A percentile compares a stretch with the other conserved stretches of the same genome.
phyloP scores from a whole-genome alignment of 2,113 vertebrate genomes.

The Raja brachyura region DNA sequence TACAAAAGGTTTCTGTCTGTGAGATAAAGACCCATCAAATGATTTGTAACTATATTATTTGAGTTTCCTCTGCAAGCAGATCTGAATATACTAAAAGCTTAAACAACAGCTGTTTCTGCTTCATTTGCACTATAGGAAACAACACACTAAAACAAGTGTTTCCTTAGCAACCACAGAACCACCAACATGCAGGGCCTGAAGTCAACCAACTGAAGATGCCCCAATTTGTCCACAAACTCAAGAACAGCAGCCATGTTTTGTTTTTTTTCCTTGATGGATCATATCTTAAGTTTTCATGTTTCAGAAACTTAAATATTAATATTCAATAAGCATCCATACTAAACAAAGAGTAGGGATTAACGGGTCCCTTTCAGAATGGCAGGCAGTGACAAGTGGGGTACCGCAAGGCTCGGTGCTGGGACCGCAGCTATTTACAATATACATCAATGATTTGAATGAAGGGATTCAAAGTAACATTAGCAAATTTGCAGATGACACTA shows the following conservation, averaged over 20 bases:
- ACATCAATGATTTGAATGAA: too few species aligned
- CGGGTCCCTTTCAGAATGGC: too few species aligned
- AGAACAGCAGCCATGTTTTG: background rate
- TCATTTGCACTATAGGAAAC: conserved; percentile 26
- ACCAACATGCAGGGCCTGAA: background rate
- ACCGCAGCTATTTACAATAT: too few species aligned
- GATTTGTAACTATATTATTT: conserved; percentile 1
- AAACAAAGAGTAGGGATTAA: too few species aligned
- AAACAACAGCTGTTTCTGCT: conserved; percentile 29
- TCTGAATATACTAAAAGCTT: background rate
- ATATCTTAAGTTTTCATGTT: background rate
- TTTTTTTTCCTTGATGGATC: background rate
- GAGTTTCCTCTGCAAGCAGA: background rate
- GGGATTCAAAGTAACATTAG: too few species aligned
- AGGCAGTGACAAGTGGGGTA: too few species aligned
- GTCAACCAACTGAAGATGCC: background rate
- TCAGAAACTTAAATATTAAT: background rate
- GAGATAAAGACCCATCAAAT: conserved; percentile 8
- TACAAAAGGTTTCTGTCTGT: background rate
- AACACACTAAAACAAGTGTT: conserved; percentile 21
- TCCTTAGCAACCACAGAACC: conserved; percentile 21
- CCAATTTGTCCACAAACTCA: background rate
- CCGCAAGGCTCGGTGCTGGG: too few species aligned
- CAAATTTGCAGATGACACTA: too few species aligned
- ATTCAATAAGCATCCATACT: background rate